Percentiles rank a stretch among this genome's conserved stretches.
Evolutionary conservation across 2,888 invertebrate species (phyloP).

Genomic region (Orthosia cruda): DNA sequence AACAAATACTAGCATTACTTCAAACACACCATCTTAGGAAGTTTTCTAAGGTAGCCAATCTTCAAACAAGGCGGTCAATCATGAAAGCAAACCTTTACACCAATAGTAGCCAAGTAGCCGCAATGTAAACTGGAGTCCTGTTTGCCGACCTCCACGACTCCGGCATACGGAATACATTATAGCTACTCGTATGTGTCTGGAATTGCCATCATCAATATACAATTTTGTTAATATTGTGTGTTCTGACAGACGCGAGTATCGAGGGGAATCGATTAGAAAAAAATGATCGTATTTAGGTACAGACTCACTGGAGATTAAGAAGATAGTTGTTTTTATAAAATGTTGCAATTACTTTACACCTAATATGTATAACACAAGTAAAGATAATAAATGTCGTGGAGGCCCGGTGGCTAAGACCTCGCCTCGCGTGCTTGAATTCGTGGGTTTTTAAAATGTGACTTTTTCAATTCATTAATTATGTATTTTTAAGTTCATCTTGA

Average conservation of each 20-base stretch:
- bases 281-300: not conserved
- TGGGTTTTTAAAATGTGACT: no score
- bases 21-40: slow-evolving; percentile 6
- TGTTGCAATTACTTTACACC: no score
- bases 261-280: not conserved
- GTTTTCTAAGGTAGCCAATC: slow-evolving; percentile 19
- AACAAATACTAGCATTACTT: not conserved
- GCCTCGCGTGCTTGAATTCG: no score
- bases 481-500: no score
- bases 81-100: slow-evolving; percentile 45
- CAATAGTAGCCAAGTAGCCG: slow-evolving; percentile 38
- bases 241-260: no score
- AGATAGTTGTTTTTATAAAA: no score
- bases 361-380: no score
- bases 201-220: slow-evolving; percentile 63
- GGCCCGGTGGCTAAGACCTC: no score
- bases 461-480: no score
- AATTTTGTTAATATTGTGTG: slow-evolving; percentile 10
- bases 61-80: slow-evolving; percentile 37
- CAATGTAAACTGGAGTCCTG: slow-evolving; percentile 57
- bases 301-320: not conserved
- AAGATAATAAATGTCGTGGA: no score
- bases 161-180: slow-evolving; percentile 65
- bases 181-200: slow-evolving; percentile 25
- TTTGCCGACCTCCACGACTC: slow-evolving; percentile 51